Evolutionary conservation across 2,113 vertebrate genomes (phyloP).

Genomic region (Calyptommatus sinebrachiatus): DNA sequence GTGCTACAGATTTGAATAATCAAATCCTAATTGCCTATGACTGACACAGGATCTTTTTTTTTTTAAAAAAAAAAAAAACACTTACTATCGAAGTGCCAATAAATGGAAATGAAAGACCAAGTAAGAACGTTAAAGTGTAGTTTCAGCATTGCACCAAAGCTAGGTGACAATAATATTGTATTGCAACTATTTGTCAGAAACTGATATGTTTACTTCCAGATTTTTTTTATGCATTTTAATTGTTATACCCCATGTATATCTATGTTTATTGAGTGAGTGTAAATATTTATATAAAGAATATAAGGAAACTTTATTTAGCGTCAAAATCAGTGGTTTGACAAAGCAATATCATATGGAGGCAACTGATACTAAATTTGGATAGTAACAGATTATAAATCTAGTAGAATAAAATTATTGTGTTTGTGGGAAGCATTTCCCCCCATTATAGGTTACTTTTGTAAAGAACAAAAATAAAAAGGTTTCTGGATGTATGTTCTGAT

Average conservation of each 20-base stretch:
- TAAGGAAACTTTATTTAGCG: slow-evolving; percentile 10
- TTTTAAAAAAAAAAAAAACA: not conserved
- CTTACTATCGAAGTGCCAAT: slow-evolving; percentile 13
- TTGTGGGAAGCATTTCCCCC: too few relatives aligned
- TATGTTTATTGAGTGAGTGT: too few relatives aligned
- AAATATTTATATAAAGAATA: slow-evolving; percentile 25
- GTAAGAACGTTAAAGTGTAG: not conserved
- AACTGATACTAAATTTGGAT: not conserved
- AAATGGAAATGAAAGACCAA: slow-evolving; percentile 29
- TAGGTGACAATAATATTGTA: not conserved
- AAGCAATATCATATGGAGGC: not conserved
- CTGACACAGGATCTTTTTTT: slow-evolving; percentile 23
- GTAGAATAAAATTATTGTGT: not conserved
- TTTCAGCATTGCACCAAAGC: slow-evolving; percentile 5
- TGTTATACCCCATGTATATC: too few relatives aligned
- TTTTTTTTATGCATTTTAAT: too few relatives aligned
- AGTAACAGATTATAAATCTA: not conserved
- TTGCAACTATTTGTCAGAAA: not conserved
- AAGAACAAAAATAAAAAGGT: too few relatives aligned
- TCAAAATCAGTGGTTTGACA: not conserved
- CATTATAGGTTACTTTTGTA: too few relatives aligned
- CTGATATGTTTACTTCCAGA: rapidly evolving
- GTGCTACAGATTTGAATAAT: slow-evolving; percentile 62
- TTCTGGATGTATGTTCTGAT: too few relatives aligned
- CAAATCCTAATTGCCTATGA: slow-evolving; percentile 54